Conservation (phyloP, 2,888 invertebrate genomes). For the Parelbella ahira region DNA sequence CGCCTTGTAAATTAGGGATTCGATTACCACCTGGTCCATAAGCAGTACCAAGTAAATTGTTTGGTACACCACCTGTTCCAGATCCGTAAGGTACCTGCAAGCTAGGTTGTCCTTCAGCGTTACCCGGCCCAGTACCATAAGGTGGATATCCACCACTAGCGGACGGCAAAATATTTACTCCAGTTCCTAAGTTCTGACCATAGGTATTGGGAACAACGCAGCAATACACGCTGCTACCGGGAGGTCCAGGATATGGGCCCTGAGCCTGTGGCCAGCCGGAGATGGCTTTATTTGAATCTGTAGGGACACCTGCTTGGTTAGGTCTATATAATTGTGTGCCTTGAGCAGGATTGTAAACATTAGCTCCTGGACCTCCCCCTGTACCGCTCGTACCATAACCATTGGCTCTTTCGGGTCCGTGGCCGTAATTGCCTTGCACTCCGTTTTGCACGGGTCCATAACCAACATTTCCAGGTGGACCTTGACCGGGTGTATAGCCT, state of each 20-base stretch:
- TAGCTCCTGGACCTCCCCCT: conserved; percentile 15
- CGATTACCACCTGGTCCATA: too few relatives aligned
- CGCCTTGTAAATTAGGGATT: too few relatives aligned
- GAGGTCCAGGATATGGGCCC: conserved; percentile 30
- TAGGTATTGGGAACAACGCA: conserved; percentile 30
- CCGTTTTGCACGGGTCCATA: conserved; percentile 7
- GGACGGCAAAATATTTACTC: conserved; percentile 17
- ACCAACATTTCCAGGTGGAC: too few relatives aligned
- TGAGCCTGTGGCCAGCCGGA: conserved; percentile 30
- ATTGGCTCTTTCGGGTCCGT: conserved; percentile 1
- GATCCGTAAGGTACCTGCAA: conserved; percentile 1
- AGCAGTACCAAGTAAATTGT: conserved; percentile 3
- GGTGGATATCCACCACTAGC: conserved; percentile 18
- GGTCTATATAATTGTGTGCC: conserved; percentile 21
- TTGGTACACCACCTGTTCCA: background rate
- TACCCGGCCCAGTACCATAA: background rate
- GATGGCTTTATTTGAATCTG: background rate
- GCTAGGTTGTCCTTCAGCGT: background rate
- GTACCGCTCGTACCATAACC: conserved; percentile 11
- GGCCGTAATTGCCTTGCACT: background rate
- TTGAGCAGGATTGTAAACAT: conserved; percentile 16
- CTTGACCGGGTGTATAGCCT: too few relatives aligned
- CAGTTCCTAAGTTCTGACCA: conserved; percentile 4
- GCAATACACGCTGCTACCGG: conserved; percentile 31
- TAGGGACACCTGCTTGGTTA: conserved; percentile 16